Percentiles rank a stretch among this genome's conserved stretches.
Evolutionary conservation across 2,113 vertebrate genomes (phyloP).

Genomic region (Okapia johnstoni): DNA sequence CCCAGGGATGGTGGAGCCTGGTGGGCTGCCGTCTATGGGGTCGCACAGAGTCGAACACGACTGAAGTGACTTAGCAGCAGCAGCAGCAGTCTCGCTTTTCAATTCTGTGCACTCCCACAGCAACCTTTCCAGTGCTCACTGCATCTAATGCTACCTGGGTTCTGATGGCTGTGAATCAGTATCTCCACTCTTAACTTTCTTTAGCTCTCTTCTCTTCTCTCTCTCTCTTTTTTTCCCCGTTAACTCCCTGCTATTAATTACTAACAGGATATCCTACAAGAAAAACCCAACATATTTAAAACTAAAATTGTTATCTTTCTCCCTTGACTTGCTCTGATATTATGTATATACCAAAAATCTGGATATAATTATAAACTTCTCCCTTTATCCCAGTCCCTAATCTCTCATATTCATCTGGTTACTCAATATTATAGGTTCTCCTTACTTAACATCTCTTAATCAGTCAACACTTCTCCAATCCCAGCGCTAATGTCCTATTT

Average conservation of each 20-base stretch:
- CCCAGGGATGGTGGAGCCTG: too few relatives aligned
- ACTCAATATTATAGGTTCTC: background rate
- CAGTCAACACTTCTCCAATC: background rate
- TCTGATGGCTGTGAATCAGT: too few relatives aligned
- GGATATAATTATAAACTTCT: background rate
- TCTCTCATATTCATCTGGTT: background rate
- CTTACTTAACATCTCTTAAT: background rate
- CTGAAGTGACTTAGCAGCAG: too few relatives aligned
- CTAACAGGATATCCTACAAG: background rate
- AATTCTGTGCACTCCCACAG: fast-evolving
- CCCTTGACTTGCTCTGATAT: background rate
- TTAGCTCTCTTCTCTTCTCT: background rate
- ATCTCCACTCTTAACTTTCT: background rate
- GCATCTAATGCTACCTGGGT: too few relatives aligned
- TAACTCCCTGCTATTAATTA: background rate
- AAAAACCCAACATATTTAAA: background rate
- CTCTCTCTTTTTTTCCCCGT: background rate
- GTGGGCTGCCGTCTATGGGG: too few relatives aligned
- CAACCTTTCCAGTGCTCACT: background rate
- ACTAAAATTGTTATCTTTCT: background rate
- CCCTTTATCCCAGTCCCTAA: background rate
- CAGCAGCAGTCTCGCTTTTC: background rate
- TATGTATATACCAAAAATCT: background rate
- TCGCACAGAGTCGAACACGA: too few relatives aligned
- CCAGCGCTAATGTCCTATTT: background rate